These are phyloP conservation scores for Cavia aperea DNA, from an alignment of 2,113 vertebrate species.

Conservation along the genomic window DNA sequence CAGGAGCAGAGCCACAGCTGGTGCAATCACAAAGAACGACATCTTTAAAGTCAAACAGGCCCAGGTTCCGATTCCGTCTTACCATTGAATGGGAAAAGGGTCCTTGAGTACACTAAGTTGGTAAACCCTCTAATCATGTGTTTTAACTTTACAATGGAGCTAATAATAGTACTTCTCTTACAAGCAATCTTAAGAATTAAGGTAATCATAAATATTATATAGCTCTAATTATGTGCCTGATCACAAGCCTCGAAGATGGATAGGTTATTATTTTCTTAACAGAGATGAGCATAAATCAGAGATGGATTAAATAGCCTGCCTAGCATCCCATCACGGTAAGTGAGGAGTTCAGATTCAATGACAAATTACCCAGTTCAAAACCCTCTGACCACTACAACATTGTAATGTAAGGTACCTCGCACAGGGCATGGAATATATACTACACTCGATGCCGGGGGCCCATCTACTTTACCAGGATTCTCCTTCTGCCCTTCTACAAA, in stretches of 20 bases:
- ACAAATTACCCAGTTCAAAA: not conserved
- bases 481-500: not conserved
- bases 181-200: constrained; percentile 9
- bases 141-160: not conserved
- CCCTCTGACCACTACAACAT: not conserved
- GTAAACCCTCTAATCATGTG: not conserved
- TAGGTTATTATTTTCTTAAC: not conserved
- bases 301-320: not conserved
- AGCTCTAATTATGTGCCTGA: not conserved
- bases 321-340: not conserved
- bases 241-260: not conserved
- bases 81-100: not conserved
- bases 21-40: not conserved
- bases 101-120: not conserved
- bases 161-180: not conserved
- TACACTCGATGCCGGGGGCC: not conserved
- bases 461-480: not conserved
- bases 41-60: not conserved
- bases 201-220: not conserved
- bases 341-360: not conserved
- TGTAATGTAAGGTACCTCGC: not conserved
- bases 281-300: not conserved
- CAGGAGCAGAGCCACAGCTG: not conserved
- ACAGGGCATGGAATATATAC: not conserved
- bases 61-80: not conserved